Conservation (phyloP, 2,797 vertebrate species). For the Columba guinea region DNA sequence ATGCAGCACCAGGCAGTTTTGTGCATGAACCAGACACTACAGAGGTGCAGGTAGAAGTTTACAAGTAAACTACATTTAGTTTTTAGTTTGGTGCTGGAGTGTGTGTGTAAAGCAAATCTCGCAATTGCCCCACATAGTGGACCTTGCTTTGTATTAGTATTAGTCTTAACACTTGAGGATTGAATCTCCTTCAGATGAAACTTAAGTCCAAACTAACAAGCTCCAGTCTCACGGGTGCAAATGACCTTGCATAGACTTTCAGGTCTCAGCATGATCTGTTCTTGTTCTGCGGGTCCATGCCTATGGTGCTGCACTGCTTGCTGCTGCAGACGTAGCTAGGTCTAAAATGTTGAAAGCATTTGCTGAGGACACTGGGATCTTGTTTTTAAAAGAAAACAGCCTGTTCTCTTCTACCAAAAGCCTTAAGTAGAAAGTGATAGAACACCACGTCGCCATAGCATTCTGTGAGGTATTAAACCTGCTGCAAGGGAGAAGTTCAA, state of each 20-base stretch:
- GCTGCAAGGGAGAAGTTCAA: neutral
- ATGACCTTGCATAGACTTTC: neutral
- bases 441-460: accelerated
- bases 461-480: neutral
- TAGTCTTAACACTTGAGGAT: neutral
- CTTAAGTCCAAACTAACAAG: neutral
- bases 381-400: neutral
- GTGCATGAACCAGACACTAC: neutral
- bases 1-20: neutral
- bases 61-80: neutral
- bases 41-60: neutral
- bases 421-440: neutral
- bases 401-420: neutral
- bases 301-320: neutral
- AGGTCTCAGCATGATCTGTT: neutral
- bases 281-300: neutral
- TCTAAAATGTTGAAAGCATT: neutral
- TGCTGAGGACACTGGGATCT: neutral
- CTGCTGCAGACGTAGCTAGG: neutral
- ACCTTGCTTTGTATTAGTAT: neutral
- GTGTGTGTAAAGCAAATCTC: neutral
- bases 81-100: neutral
- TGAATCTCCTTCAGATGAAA: neutral
- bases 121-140: accelerated
- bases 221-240: neutral